Evolutionary conservation across 1,140 invertebrate species (phyloP).

Genomic region (Diprion similis): DNA sequence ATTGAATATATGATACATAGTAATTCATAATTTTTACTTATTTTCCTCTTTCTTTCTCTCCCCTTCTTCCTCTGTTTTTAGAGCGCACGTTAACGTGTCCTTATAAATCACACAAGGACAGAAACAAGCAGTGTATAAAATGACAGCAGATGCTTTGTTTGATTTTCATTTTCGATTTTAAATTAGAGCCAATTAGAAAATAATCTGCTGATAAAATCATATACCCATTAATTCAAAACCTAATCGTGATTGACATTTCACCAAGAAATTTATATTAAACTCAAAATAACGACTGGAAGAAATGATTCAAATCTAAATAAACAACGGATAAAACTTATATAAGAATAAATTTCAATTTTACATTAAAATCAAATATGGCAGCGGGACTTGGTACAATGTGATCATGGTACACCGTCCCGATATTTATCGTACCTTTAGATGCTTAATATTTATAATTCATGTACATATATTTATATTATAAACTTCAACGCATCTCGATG

Average conservation of each 20-base stretch:
- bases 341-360: not conserved
- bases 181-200: no score
- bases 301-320: not conserved
- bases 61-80: no score
- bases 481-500: not conserved
- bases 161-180: not conserved
- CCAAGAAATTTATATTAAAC: not conserved
- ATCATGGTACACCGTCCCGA: not conserved
- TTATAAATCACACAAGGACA: not conserved
- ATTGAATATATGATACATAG: not conserved
- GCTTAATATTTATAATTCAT: slow-evolving; percentile 2
- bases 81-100: not conserved
- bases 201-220: no score
- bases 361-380: slow-evolving; percentile 1
- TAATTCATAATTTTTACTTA: not conserved
- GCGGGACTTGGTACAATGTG: not conserved
- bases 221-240: no score
- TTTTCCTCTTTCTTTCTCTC: not conserved
- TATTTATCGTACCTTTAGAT: not conserved
- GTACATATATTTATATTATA: not conserved
- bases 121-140: not conserved
- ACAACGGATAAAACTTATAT: not conserved
- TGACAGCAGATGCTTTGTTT: not conserved
- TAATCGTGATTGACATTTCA: no score
- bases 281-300: no score